These are phyloP conservation scores for Microtus richardsoni DNA, from an alignment of 2,113 vertebrate genomes.

Conservation along the genomic window DNA sequence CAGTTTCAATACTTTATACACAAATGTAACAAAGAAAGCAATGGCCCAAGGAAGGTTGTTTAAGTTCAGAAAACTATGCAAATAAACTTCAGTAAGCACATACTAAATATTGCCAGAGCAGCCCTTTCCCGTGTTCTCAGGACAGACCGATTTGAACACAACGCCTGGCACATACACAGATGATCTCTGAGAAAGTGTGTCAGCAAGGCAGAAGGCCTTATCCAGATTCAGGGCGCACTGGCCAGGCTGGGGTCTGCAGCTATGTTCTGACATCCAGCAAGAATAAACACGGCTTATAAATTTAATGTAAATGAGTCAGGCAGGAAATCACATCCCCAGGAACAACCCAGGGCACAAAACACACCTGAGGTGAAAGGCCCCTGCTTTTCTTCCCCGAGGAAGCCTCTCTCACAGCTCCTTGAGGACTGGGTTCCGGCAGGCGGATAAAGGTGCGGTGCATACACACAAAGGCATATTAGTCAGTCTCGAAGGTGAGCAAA, in stretches of 20 bases:
- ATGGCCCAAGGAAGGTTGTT: not conserved
- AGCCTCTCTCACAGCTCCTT: not conserved
- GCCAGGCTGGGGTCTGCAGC: not conserved
- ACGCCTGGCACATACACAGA: not conserved
- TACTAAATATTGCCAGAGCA: not conserved
- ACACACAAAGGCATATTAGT: not conserved
- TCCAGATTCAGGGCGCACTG: not conserved
- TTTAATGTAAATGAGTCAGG: not conserved
- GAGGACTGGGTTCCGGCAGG: not conserved
- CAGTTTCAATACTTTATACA: not conserved
- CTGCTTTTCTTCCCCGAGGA: not conserved
- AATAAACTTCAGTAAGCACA: not conserved
- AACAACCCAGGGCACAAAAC: not conserved
- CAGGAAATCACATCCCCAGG: not conserved
- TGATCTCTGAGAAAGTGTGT: not conserved
- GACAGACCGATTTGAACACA: not conserved
- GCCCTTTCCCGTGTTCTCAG: not conserved
- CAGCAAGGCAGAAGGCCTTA: not conserved
- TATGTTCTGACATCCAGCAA: not conserved
- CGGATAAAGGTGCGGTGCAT: not conserved
- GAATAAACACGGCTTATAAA: not conserved
- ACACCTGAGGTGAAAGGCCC: not conserved
- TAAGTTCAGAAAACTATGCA: not conserved
- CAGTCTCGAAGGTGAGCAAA: not conserved
- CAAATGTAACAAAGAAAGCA: not conserved